Conservation (phyloP, 53 echinoderm and acorn worm genomes). For the Glandiceps talaboti region DNA sequence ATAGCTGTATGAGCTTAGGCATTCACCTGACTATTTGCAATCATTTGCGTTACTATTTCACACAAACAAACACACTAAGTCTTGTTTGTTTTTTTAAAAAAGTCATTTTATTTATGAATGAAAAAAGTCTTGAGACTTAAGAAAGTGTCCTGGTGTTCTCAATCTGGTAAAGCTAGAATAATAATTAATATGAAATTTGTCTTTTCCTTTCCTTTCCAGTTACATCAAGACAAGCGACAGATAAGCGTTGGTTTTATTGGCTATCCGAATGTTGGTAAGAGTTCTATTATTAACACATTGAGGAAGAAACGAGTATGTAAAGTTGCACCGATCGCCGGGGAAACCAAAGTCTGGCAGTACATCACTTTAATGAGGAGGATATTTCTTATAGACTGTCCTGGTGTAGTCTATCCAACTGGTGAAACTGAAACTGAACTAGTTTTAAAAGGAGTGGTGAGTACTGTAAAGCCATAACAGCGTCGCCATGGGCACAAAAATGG, state of each 20-base stretch:
- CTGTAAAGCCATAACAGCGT: no score
- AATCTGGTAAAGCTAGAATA: no score
- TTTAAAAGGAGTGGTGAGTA: conserved; percentile 97
- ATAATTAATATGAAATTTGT: no score
- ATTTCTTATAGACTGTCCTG: conserved; percentile 94
- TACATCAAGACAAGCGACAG: conserved; percentile 95
- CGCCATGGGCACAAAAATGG: not conserved
- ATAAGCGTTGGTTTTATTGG: conserved; percentile 97
- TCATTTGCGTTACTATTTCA: no score
- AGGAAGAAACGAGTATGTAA: conserved; percentile 87
- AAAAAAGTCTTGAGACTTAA: no score
- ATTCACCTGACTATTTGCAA: no score
- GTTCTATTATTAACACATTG: conserved; percentile 90
- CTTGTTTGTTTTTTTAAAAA: no score
- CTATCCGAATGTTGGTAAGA: conserved; percentile 95
- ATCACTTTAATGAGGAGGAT: conserved; percentile 94
- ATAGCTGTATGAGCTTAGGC: no score
- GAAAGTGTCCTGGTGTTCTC: no score
- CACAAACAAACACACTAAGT: no score
- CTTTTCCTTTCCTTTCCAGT: conserved; percentile 19
- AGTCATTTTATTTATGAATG: no score
- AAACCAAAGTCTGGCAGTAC: conserved; percentile 99
- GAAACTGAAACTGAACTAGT: conserved; percentile 90
- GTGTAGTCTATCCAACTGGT: conserved; percentile 83
- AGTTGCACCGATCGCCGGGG: conserved; percentile 91